A percentile compares a stretch with the other conserved stretches of the same genome.
Evolutionary conservation across 2,888 invertebrate species (phyloP).

Genomic region (Monochamus alternatus): DNA sequence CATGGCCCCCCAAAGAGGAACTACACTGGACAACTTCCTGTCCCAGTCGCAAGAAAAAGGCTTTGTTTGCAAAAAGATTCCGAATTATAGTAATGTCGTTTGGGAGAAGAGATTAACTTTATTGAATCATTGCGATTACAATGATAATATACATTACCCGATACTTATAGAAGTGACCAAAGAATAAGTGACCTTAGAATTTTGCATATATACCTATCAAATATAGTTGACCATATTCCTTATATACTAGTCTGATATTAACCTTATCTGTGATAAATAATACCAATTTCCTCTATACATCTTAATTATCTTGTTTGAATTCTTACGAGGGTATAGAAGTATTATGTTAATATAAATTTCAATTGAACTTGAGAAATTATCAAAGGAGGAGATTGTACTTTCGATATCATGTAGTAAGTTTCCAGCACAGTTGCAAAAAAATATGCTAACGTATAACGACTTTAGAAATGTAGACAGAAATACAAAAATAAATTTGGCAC

Average conservation of each 20-base stretch:
- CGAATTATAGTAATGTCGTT: constrained; percentile 78
- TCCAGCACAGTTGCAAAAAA: background rate
- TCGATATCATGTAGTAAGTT: background rate
- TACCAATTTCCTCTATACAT: constrained; percentile 68
- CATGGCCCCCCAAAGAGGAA: constrained; percentile 84
- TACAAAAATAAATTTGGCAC: constrained; percentile 13
- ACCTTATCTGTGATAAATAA: constrained; percentile 71
- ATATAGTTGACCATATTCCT: constrained; percentile 58
- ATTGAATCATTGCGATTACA: constrained; percentile 76
- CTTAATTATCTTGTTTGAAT: constrained; percentile 30
- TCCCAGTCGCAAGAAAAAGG: constrained; percentile 76
- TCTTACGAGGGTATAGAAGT: constrained; percentile 21
- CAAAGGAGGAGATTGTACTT: no score
- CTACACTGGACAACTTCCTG: constrained; percentile 81
- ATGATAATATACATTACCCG: constrained; percentile 82
- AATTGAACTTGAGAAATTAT: no score
- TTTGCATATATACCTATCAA: constrained; percentile 48
- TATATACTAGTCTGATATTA: constrained; percentile 67
- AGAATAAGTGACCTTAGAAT: constrained; percentile 68
- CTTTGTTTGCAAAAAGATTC: constrained; percentile 74
- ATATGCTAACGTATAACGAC: background rate
- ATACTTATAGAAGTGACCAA: constrained; percentile 78
- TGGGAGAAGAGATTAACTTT: constrained; percentile 80
- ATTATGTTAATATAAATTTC: no score
- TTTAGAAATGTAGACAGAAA: constrained; percentile 12